Evolutionary conservation across 2,888 invertebrate species (phyloP), one percentile per base, ranked within the genome.

Genomic region (Lithosia quadra): DNA sequence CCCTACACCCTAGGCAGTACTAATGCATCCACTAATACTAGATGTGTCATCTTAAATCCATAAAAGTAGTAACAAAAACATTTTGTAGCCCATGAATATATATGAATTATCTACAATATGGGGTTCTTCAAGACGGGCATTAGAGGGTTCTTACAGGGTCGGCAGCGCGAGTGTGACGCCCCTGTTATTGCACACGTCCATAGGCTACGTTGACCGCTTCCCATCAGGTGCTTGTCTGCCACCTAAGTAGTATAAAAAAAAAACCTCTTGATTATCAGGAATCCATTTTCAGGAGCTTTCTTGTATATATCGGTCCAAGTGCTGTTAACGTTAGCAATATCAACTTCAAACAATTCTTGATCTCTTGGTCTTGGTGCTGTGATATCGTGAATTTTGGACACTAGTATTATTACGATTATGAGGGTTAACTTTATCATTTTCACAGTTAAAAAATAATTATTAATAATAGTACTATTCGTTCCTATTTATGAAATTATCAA

Each of bases 271-370:
- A 55, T 34, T 2, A 63, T 15, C n/a, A 63, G 15, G 10, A 63
- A 55, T 1, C 55, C 63, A 55, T 34, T 22, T 7, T 55, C 21
- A 1, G 21, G 63, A 8, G 63, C 63, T 22, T 63, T 63, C 34
- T 49, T 53, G 15, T 63, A 63, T 7, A 63, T 63, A 18, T 63
- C 22, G 15, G 15, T 3, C 63, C 63, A 63, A 34, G 63, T 53
- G 9, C 1, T 63, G 33, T 55, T 55, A 53, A 63, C 49, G 22
- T 63, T 63, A 3, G 22, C 10, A 22, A 55, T 22, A 11, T 63
- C 63, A 9, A 7, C 8, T 22, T 55, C 15, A 11, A 55, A 11
- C 33, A 62, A 49, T 28, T 49, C 49, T 18, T 61, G 3, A 18
- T 22, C 7, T 39, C 2, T 9, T 8, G 11, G 2, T 8, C 8